Evolutionary conservation across 1,140 invertebrate species (phyloP), one percentile per base, ranked within the genome.

Genomic region (Drosophila oshimai): DNA sequence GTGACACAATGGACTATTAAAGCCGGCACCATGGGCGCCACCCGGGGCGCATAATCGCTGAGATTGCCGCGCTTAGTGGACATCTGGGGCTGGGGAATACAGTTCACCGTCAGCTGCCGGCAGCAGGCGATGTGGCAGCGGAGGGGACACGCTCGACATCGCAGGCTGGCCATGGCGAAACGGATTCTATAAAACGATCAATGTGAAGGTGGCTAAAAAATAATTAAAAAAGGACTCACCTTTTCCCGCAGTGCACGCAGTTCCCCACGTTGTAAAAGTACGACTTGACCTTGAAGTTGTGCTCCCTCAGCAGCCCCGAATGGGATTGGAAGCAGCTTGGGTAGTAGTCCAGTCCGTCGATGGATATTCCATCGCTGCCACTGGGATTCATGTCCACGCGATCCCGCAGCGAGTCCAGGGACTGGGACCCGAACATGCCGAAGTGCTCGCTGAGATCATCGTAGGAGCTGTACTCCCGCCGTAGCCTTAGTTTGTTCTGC

Each of bases 1-100:
- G 97, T 97, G 12, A 98, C 94, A 89, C 98, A 99, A 88, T 99
- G 97, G 29, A 99, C 95, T 62, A 99, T 94, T 2, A 99, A 84
- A 0, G 96, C 95, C 5, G 98, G 98, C 41, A 99, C 95, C 95
- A 98, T 97, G 0, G 98, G 98, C 12, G 96, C 92, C 3, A 93
- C 93, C 41, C 91, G 92, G 5, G 97, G 97, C 0, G 95, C 94
- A 87, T 94, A 98, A 91, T 98, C 97, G 22, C 94, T 93, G 78
- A 98, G 95, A 10, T 93, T 93, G n/a, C 95, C 95, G 92, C 95
- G 90, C 62, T 92, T 87, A 22, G 50, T 49, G 29, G 62, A 74
- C 3, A 74, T 36, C 20, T 51, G 46, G 10, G 90, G 89, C 47
- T 89, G 75, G 7, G 95, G 94, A 24, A 96, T 92, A 91, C 96